These are phyloP conservation scores for Tympanoctomys barrerae DNA, from an alignment of 2,797 vertebrate genomes.

Conservation along the genomic window DNA sequence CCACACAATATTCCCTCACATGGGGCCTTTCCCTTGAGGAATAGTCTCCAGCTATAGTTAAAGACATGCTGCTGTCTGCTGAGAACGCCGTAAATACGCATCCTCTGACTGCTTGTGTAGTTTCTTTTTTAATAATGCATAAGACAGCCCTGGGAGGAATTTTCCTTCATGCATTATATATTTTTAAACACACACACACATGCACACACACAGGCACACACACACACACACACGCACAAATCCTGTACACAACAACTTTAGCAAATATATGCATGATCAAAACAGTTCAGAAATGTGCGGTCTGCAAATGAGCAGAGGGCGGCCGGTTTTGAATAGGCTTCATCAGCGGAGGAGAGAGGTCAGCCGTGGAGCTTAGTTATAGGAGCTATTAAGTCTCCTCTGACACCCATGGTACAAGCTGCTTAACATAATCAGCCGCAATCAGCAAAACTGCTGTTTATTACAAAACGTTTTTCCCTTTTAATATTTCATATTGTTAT, in stretches of 20 bases:
- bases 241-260: conserved; percentile 87
- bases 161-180: conserved; percentile 77
- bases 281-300: conserved; percentile 90
- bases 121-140: conserved; percentile 78
- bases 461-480: conserved; percentile 92
- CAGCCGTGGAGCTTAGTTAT: conserved; percentile 94
- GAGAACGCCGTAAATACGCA: conserved; percentile 66
- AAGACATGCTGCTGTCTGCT: conserved; percentile 87
- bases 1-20: conserved; percentile 89
- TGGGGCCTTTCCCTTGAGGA: conserved; percentile 90
- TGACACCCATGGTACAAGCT: conserved; percentile 94
- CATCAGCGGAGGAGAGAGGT: conserved; percentile 98
- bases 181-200: conserved; percentile 72
- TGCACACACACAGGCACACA: neutral
- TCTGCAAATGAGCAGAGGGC: conserved; percentile 92
- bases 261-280: conserved; percentile 93
- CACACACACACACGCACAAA: conserved; percentile 12
- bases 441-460: conserved; percentile 98
- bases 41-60: conserved; percentile 90
- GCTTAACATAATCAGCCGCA: conserved; percentile 98
- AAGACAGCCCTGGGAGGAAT: conserved; percentile 85
- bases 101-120: neutral
- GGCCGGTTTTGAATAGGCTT: conserved; percentile 97
- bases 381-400: conserved; percentile 95
- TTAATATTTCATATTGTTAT: conserved; percentile 95